These are phyloP conservation scores for Zaprionus camerounensis DNA, from an alignment of 1,140 invertebrate species.

Conservation along the genomic window DNA sequence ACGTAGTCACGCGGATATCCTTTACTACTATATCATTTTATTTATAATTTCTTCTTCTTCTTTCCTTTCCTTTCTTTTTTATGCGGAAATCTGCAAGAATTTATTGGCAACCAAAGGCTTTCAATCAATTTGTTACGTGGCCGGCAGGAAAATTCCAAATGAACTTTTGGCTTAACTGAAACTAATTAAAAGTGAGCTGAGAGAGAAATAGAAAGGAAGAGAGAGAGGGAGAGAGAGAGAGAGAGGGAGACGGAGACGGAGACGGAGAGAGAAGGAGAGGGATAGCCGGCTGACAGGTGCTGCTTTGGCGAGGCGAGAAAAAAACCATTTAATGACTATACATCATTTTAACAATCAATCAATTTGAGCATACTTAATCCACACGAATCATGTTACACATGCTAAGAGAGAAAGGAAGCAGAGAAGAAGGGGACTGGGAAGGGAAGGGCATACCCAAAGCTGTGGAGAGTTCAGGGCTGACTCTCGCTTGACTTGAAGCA, in stretches of 20 bases:
- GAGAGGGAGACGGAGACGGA: not conserved
- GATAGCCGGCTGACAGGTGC: constrained; percentile 24
- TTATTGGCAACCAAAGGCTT: constrained; percentile 11
- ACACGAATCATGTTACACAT: constrained; percentile 72
- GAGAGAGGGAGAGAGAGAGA: not conserved
- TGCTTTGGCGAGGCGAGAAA: constrained; percentile 29
- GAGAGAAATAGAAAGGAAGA: not conserved
- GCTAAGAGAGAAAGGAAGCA: not conserved
- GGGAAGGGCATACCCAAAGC: not conserved
- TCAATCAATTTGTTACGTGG: constrained; percentile 61
- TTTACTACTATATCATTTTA: constrained; percentile 67
- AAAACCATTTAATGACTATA: constrained; percentile 74
- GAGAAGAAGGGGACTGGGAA: not conserved
- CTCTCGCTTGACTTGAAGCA: constrained; percentile 60
- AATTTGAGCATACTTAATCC: constrained; percentile 80
- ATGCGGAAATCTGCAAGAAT: not conserved
- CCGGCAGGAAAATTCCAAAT: constrained; percentile 45
- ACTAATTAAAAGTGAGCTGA: constrained; percentile 66
- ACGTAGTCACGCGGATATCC: constrained; percentile 66
- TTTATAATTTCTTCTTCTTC: constrained; percentile 42
- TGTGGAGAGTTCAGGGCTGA: constrained; percentile 37
- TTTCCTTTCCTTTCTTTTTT: constrained; percentile 9
- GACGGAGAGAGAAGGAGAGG: not conserved
- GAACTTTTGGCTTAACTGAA: constrained; percentile 68
- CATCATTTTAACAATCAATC: constrained; percentile 82